A percentile compares a stretch with the other conserved stretches of the same genome.
Evolutionary conservation across 1,140 invertebrate genomes (phyloP).

Genomic region (Calycopis cecrops): DNA sequence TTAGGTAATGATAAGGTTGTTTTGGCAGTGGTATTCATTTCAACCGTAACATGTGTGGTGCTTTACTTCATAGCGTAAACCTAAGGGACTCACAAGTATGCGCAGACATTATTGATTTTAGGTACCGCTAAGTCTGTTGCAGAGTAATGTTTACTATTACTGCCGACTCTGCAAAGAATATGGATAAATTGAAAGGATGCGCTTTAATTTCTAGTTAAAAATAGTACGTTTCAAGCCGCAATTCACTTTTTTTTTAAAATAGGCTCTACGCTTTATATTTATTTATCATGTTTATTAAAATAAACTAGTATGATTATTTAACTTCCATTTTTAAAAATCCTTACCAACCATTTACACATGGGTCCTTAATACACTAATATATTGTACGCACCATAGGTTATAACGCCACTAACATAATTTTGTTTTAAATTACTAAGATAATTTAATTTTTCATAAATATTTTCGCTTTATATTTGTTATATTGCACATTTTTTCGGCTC

Average conservation of each 20-base stretch:
- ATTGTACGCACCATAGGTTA: slow-evolving; percentile 35
- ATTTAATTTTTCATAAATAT: slow-evolving; percentile 30
- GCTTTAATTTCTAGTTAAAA: slow-evolving; percentile 2
- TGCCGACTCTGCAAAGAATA: slow-evolving; percentile 9
- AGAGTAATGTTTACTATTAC: slow-evolving; percentile 32
- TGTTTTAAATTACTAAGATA: slow-evolving; percentile 19
- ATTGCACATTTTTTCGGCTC: slow-evolving; percentile 29
- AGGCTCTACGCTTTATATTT: background rate
- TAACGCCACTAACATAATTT: slow-evolving; percentile 36
- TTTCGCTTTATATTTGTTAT: slow-evolving; percentile 22
- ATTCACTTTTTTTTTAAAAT: background rate
- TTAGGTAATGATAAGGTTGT: background rate
- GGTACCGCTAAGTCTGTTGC: slow-evolving; percentile 28
- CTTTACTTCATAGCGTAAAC: slow-evolving; percentile 29
- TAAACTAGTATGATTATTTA: background rate
- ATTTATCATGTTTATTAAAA: background rate
- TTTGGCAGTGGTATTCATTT: background rate
- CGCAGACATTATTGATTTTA: slow-evolving; percentile 65
- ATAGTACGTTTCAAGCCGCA: no score
- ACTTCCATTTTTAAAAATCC: slow-evolving; percentile 20
- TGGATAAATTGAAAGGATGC: slow-evolving; percentile 9
- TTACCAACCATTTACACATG: slow-evolving; percentile 31
- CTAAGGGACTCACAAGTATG: slow-evolving; percentile 28
- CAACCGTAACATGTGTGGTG: slow-evolving; percentile 11
- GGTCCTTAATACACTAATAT: slow-evolving; percentile 26